Evolutionary conservation across 2,797 vertebrate genomes (phyloP), one percentile per base, ranked within the genome.

Genomic region (Coregonus suidteri): DNA sequence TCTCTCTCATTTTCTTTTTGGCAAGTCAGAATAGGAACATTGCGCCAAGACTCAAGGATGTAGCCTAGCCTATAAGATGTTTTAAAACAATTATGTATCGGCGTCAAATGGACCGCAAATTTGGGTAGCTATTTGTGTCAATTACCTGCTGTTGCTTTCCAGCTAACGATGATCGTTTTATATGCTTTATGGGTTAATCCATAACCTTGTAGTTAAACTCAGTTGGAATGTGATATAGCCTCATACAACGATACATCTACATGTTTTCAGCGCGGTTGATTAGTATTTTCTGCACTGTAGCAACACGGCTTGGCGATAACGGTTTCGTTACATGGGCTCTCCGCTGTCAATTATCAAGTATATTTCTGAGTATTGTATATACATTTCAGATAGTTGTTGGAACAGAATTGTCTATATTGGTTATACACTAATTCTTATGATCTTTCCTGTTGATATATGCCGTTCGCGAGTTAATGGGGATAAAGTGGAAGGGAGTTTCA

Each of bases 401-500:
- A 71, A 25, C n/a, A 71, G 4, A 34, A 6, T 68, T 18, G 13
- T 34, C 14, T 37, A 6, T 18, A 6, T 68, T 35, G 4, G 15
- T 16, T 9, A 1, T 31, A 35, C 66, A 34, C 31, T 35, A 34
- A 35, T 34, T 34, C 66, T 6, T 59, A 47, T 35, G 3, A 20
- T 51, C 0, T 71, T 51, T 20, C n/a, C 18, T 71, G 20, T 25
- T 71, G n/a, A 51, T 25, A 51, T 52, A 51, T 9, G 65, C 4
- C n/a, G n/a, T n/a, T 25, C 31, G 68, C 3, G 73, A 70, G 73
- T 53, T 74, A 52, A 41, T 15, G 30, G 35, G 67, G 62, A 15
- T 20, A 0, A 13, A 37, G 47, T 35, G 75, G 75, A 56, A 56
- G 52, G 76, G 76, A 25, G 34, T 66, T 87, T 74, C 71, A 80